A percentile compares a stretch with the other conserved stretches of the same genome.
Conservation (phyloP, 2,888 invertebrate genomes). For the Lasioglossum leucozonium region DNA sequence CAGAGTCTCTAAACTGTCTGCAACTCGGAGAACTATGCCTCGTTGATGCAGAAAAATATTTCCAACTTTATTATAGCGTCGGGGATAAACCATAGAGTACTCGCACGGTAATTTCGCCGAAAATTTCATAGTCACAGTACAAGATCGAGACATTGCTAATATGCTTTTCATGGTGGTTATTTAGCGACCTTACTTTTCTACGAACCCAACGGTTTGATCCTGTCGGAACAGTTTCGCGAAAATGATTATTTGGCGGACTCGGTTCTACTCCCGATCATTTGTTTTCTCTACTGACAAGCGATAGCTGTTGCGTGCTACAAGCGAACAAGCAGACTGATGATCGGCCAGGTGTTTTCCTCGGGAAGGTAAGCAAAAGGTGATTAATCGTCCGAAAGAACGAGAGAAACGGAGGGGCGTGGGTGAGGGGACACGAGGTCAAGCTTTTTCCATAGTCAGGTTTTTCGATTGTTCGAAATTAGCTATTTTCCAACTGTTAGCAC, state of each 20-base stretch:
- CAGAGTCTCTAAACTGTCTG: neutral
- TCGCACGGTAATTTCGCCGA: neutral
- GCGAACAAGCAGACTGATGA: constrained; percentile 10
- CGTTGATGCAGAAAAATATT: neutral
- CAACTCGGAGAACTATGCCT: neutral
- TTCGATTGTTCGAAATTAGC: neutral
- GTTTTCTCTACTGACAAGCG: constrained; percentile 4
- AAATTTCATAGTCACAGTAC: neutral
- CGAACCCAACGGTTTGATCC: neutral
- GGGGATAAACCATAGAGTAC: neutral
- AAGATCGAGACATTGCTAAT: neutral
- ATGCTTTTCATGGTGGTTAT: neutral
- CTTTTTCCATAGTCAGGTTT: neutral
- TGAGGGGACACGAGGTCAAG: neutral
- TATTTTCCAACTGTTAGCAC: neutral
- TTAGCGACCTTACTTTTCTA: neutral
- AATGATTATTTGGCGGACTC: neutral
- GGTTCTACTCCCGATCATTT: constrained; percentile 2
- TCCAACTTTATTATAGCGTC: neutral
- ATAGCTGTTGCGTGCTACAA: constrained; percentile 10
- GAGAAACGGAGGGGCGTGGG: neutral
- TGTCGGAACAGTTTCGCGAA: neutral
- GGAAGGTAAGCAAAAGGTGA: constrained; percentile 9
- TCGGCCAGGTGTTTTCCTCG: constrained; percentile 12
- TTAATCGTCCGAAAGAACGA: constrained; percentile 1